A percentile compares a stretch with the other conserved stretches of the same genome.
Evolutionary conservation across 2,888 invertebrate species (phyloP).

Genomic region (Julus scandinavius): DNA sequence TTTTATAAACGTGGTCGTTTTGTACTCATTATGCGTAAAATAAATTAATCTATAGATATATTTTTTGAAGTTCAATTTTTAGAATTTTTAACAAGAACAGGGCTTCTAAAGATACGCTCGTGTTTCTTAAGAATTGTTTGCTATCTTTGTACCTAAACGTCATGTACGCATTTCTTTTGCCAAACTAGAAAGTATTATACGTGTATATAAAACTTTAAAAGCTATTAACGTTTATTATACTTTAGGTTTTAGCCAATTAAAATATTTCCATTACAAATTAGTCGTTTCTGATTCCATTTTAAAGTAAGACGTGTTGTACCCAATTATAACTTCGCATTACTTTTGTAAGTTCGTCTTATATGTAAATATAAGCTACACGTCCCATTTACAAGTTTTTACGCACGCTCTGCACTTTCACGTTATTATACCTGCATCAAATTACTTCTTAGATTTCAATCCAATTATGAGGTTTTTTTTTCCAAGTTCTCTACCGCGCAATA

Average conservation of each 20-base stretch:
- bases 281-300: too few relatives aligned
- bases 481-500: neutral
- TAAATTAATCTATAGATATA: too few relatives aligned
- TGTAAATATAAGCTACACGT: neutral
- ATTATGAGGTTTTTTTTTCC: neutral
- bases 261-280: too few relatives aligned
- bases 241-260: too few relatives aligned
- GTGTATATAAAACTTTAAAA: too few relatives aligned
- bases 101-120: neutral
- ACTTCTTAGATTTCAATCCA: constrained; percentile 43
- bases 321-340: neutral
- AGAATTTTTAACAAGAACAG: neutral
- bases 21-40: neutral
- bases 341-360: neutral
- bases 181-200: neutral
- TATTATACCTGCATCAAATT: neutral
- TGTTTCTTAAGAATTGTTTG: neutral
- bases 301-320: too few relatives aligned
- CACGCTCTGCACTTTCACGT: neutral
- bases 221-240: too few relatives aligned
- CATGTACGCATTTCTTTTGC: neutral
- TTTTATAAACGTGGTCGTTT: neutral
- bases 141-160: too few relatives aligned
- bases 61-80: too few relatives aligned
- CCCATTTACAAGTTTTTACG: neutral